Evolutionary conservation across 2,888 invertebrate genomes (phyloP), one percentile per base, ranked within the genome.

Genomic region (Scaptomyza parva): DNA sequence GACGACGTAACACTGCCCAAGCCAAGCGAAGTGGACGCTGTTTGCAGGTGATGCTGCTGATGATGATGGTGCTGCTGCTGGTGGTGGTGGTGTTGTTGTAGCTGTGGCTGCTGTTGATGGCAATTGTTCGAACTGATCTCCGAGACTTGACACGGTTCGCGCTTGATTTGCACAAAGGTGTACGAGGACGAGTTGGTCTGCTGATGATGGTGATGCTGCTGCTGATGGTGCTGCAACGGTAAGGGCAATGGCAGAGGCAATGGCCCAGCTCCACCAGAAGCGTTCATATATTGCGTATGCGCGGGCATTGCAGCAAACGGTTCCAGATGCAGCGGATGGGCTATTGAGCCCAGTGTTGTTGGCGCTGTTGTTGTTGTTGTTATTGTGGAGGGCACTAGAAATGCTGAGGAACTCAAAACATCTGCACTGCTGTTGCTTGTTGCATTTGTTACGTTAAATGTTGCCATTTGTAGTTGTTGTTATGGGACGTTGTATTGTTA

Each of bases 81-180:
- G 44, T 89, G 89, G 58, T 44, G 44, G 11, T 76, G 76, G 0
- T 74, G 75, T 0, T 79, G 85, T 8, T 78, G 88, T 0, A 78
- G 84, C 9, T 78, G 87, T 22, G 65, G 85, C 41, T 85, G 87
- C n/a, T 70, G 89, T 54, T 89, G 88, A 54, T 89, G 89, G 58
- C 89, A 84, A 77, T 89, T 89, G 70, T 91, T 91, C 41, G 92
- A 92, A 43, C 91, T 92, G 20, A 92, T 91, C 78, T 92, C 92
- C 47, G 92, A 91, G 18, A 92, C 92, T 82, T 92, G 92, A 71
- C 92, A 92, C 65, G 92, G 92, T 69, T 92, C 92, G 18, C 91
- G 88, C 76, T 92, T 92, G 17, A 92, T 91, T 75, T 91, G 91
- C 59, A 91, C 88, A 75, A 91, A 89, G 14, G 91, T 91, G 57